Percentiles rank a stretch among this genome's conserved stretches.
Conservation (phyloP, 92 coral and sea anemone genomes). For the Palythoa grandis region DNA sequence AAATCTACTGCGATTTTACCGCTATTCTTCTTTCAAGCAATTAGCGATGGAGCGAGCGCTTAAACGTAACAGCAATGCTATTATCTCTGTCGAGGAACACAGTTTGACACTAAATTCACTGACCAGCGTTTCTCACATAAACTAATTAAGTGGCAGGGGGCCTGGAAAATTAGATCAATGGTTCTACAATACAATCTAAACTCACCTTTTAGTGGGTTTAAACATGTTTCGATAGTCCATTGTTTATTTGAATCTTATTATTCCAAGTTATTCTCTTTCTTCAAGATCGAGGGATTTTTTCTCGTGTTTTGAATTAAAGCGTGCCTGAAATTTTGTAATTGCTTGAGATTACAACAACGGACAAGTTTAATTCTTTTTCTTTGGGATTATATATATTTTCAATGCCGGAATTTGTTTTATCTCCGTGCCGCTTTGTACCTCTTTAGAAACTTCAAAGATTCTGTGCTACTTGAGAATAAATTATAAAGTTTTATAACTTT, state of each 20-base stretch:
- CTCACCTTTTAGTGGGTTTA: slow-evolving; percentile 10
- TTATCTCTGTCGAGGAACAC: slow-evolving; percentile 14
- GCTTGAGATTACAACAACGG: too few relatives aligned
- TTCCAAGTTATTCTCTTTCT: background rate
- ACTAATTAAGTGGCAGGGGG: slow-evolving; percentile 28
- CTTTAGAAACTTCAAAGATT: background rate
- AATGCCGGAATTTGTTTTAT: background rate
- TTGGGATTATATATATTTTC: background rate
- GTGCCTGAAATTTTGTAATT: too few relatives aligned
- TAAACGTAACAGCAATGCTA: slow-evolving; percentile 4
- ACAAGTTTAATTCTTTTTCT: background rate
- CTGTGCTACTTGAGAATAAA: background rate
- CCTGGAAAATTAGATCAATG: slow-evolving; percentile 31
- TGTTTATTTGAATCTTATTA: background rate
- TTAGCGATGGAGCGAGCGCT: slow-evolving; percentile 30
- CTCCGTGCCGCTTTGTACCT: too few relatives aligned
- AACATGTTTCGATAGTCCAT: background rate
- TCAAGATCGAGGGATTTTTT: background rate
- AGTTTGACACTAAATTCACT: slow-evolving; percentile 3
- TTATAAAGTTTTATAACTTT: background rate
- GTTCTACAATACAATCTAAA: slow-evolving; percentile 6
- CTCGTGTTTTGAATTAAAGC: too few relatives aligned
- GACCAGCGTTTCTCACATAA: background rate
- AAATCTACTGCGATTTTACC: slow-evolving; percentile 23
- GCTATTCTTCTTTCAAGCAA: slow-evolving; percentile 39